phyloP scores from a whole-genome alignment of 2,797 vertebrate genomes.

The Gypaetus barbatus region DNA sequence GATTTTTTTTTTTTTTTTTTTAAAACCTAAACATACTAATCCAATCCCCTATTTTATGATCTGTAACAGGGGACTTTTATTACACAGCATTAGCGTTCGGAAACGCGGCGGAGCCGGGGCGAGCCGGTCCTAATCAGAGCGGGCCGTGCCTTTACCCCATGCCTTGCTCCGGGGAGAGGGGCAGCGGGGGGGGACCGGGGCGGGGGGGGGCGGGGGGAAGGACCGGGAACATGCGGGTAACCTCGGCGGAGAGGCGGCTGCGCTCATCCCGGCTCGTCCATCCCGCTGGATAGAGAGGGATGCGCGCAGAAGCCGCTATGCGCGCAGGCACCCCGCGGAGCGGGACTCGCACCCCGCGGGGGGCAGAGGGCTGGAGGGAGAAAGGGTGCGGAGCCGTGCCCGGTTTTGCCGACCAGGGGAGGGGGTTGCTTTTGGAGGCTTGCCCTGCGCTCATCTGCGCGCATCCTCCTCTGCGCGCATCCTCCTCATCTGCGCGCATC shows the following conservation, averaged over 20 bases:
- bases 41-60: slow-evolving; percentile 63
- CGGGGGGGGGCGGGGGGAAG: too few species aligned
- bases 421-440: too few species aligned
- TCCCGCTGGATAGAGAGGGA: not conserved
- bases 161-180: not conserved
- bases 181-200: not conserved
- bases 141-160: not conserved
- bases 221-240: too few species aligned
- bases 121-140: not conserved
- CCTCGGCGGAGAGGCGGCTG: not conserved
- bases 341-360: too few species aligned
- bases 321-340: not conserved
- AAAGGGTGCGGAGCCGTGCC: not conserved
- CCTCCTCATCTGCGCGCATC: not conserved
- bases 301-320: not conserved
- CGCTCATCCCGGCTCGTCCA: not conserved
- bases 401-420: too few species aligned
- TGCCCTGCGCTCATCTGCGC: not conserved
- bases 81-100: slow-evolving; percentile 31
- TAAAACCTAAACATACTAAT: slow-evolving; percentile 48
- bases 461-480: not conserved
- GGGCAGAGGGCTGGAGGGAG: not conserved
- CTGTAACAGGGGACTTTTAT: slow-evolving; percentile 61
- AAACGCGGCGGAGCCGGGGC: slow-evolving; percentile 18
- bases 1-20: not conserved